phyloP scores from a whole-genome alignment of 2,113 vertebrate genomes.

The Semicossyphus pulcher region DNA sequence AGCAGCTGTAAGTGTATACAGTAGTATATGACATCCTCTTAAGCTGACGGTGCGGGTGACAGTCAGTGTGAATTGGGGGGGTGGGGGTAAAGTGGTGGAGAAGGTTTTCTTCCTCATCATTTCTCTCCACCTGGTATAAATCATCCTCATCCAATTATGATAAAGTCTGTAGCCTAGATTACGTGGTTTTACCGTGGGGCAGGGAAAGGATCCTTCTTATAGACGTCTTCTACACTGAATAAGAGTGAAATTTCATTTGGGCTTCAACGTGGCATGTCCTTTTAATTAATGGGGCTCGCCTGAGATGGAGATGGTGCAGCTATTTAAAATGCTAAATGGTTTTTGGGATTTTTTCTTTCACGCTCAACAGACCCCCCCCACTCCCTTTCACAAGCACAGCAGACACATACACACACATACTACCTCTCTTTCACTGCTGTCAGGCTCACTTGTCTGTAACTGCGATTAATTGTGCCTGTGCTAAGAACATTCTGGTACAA shows the following conservation, averaged over 20 bases:
- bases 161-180: conserved; percentile 72
- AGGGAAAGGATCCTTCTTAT: conserved; percentile 54
- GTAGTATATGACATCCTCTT: conserved; percentile 28
- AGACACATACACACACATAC: conserved; percentile 6
- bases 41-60: conserved; percentile 2
- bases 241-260: conserved; percentile 69
- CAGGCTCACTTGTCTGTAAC: conserved; percentile 33
- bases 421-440: conserved; percentile 19
- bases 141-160: conserved; percentile 79
- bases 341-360: conserved; percentile 46
- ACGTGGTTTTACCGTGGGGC: conserved; percentile 52
- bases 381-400: not conserved
- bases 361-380: not conserved
- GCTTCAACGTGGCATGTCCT: conserved; percentile 63
- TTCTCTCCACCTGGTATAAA: conserved; percentile 71
- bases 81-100: conserved; percentile 4
- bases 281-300: conserved; percentile 74
- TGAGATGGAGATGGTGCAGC: conserved; percentile 44
- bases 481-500: conserved; percentile 13
- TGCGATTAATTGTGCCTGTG: conserved; percentile 47
- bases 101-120: conserved; percentile 50
- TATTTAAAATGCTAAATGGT: conserved; percentile 68
- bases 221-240: conserved; percentile 58
- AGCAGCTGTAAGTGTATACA: conserved; percentile 9
- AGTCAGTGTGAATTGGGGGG: not conserved